These are phyloP conservation scores for Vipera ursinii DNA, from an alignment of 2,797 vertebrate species.

Conservation along the genomic window DNA sequence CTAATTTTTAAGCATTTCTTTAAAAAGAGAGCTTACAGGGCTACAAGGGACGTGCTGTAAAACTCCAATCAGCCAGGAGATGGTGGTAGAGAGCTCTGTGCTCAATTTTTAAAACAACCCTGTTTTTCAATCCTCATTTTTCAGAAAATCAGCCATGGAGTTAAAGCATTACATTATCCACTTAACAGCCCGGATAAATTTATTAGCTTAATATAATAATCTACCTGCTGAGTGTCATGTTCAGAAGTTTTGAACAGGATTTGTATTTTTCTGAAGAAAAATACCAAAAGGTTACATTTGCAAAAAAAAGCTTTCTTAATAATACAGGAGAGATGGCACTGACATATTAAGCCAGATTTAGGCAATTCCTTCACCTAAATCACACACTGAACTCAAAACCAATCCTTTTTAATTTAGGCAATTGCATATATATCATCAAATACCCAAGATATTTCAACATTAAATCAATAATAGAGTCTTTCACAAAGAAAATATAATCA, in stretches of 20 bases:
- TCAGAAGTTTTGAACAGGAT: slow-evolving; percentile 19
- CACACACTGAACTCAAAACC: background rate
- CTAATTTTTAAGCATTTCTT: slow-evolving; percentile 19
- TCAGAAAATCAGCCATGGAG: slow-evolving; percentile 19
- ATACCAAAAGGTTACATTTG: slow-evolving; percentile 1
- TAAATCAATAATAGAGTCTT: slow-evolving; percentile 36
- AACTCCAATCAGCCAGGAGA: background rate
- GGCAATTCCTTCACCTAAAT: background rate
- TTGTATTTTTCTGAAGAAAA: slow-evolving; percentile 34
- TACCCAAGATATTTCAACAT: background rate
- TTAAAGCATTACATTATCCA: slow-evolving; percentile 32
- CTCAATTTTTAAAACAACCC: background rate
- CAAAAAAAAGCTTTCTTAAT: slow-evolving; percentile 8
- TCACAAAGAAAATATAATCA: background rate
- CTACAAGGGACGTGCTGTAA: background rate
- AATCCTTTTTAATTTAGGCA: slow-evolving; percentile 12
- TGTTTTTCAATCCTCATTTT: background rate
- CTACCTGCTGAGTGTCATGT: slow-evolving; percentile 4
- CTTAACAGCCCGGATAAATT: slow-evolving; percentile 19
- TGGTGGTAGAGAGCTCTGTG: background rate
- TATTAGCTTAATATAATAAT: slow-evolving; percentile 10
- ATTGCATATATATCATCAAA: background rate
- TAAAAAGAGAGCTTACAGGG: background rate
- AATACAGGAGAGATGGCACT: background rate
- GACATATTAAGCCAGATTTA: slow-evolving; percentile 11